Percentiles rank a stretch among this genome's conserved stretches.
These are phyloP conservation scores for Ormia ochracea DNA, from an alignment of 2,888 invertebrate genomes.

Conservation along the genomic window DNA sequence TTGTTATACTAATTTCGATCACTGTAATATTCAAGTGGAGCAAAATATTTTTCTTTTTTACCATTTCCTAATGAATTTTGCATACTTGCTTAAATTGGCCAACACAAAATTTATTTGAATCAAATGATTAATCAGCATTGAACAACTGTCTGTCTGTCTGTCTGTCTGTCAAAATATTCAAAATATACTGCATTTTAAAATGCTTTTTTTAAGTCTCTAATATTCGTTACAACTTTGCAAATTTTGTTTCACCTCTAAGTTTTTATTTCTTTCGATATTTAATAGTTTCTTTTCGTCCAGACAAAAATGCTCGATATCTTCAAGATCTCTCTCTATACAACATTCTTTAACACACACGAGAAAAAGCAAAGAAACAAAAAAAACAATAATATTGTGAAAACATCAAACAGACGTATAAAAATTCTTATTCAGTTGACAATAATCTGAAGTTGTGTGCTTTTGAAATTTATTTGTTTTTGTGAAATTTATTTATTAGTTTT, in stretches of 20 bases:
- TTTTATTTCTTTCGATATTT: constrained; percentile 24
- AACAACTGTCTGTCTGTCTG: no score
- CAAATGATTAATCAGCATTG: not conserved
- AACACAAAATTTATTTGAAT: no score
- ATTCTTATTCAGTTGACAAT: constrained; percentile 13
- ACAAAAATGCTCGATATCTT: constrained; percentile 40
- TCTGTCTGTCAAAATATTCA: no score
- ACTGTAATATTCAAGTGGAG: no score
- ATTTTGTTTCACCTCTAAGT: not conserved
- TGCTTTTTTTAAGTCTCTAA: no score
- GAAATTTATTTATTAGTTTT: constrained; percentile 49
- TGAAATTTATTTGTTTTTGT: constrained; percentile 20
- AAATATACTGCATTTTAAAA: not conserved
- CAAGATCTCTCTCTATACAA: constrained; percentile 37
- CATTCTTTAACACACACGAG: constrained; percentile 18
- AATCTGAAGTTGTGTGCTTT: not conserved
- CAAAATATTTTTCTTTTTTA: no score
- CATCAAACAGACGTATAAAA: constrained; percentile 16
- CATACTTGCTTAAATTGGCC: no score
- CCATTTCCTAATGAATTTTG: no score
- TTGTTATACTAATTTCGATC: no score
- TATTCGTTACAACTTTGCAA: not conserved
- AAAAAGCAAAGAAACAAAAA: not conserved
- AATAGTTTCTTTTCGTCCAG: constrained; percentile 36
- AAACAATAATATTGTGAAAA: constrained; percentile 11